Evolutionary conservation across 2,113 vertebrate genomes (phyloP), one percentile per base, ranked within the genome.

Genomic region (Phocoena sinus): DNA sequence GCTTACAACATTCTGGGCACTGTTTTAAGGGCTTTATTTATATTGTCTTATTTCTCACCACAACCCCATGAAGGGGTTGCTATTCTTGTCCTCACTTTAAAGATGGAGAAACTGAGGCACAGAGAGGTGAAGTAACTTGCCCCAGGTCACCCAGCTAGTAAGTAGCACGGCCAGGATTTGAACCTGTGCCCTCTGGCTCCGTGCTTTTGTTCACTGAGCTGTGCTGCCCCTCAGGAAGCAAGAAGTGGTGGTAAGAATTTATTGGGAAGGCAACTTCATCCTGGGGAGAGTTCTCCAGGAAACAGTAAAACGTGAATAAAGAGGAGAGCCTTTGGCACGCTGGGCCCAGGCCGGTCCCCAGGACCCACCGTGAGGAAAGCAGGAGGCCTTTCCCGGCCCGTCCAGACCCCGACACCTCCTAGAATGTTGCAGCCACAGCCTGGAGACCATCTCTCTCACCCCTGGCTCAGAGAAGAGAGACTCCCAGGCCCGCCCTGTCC

Each of bases 361-460:
- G 70, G 53, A 14, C 53, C 36, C 1, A 1, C 3, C 5, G 17
- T 44, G 38, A 4, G 41, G 11, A 21, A 33, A 5, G 13, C 70
- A 17, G 53, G 20, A 33, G 38, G 36, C 3, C 53, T 44, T 25
- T 86, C 23, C 0, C 0, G 0, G 25, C 17, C 1, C 2, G 21
- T 28, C 33, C 56, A 7, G 70, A 8, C 33, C 36, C 86, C 17
- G 25, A 21, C 81, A 17, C 20, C 70, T 25, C 28, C 53, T 31
- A 17, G 36, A 60, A n/a, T 6, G 8, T 2, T 44, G 31, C 18
- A 60, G 70, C 68, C 85, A 25, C 26, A 41, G 10, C 67, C 28
- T 31, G 31, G n/a, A 38, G 50, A 14, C n/a, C 25, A 3, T 60
- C 79, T 81, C 36, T 11, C 20, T 8, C 28, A 33, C 7, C 38